Conservation (phyloP, 2,888 invertebrate species). For the Acheta domesticus region DNA sequence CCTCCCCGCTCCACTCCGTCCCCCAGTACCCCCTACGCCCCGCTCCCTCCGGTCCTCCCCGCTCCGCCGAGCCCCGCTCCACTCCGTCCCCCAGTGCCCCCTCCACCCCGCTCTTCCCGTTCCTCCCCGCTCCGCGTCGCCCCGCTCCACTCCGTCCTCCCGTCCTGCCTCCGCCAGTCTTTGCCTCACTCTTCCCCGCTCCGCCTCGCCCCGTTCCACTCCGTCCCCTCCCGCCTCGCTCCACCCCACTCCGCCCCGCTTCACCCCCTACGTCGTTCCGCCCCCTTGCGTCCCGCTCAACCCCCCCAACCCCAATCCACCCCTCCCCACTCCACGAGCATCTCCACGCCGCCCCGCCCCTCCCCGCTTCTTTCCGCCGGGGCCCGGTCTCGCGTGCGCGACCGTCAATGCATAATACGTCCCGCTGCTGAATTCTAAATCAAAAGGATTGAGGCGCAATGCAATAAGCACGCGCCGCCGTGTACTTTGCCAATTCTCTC, state of each 20-base stretch:
- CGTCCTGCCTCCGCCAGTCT: slow-evolving; percentile 24
- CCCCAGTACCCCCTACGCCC: neutral
- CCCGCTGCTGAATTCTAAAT: slow-evolving; percentile 38
- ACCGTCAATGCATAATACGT: slow-evolving; percentile 37
- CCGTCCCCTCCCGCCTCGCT: neutral
- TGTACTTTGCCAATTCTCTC: slow-evolving; percentile 38
- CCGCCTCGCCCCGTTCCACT: too few species aligned
- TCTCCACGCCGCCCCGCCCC: slow-evolving; percentile 7
- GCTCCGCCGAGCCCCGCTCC: neutral
- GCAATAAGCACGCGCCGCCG: slow-evolving; percentile 38
- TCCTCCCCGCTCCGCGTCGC: too few species aligned
- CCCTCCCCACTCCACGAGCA: neutral
- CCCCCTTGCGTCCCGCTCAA: neutral
- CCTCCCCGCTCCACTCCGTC: neutral
- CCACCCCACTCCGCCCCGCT: slow-evolving; percentile 11
- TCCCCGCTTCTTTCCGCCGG: slow-evolving; percentile 20
- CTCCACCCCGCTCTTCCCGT: neutral
- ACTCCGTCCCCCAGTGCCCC: neutral
- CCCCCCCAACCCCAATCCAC: neutral
- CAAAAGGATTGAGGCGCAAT: slow-evolving; percentile 38
- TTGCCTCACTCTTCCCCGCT: too few species aligned
- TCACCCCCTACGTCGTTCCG: neutral
- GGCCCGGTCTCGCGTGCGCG: slow-evolving; percentile 22
- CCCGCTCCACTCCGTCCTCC: neutral
- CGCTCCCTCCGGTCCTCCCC: neutral